These are phyloP conservation scores for Spicauda simplicius DNA, from an alignment of 2,888 invertebrate genomes.

Conservation along the genomic window DNA sequence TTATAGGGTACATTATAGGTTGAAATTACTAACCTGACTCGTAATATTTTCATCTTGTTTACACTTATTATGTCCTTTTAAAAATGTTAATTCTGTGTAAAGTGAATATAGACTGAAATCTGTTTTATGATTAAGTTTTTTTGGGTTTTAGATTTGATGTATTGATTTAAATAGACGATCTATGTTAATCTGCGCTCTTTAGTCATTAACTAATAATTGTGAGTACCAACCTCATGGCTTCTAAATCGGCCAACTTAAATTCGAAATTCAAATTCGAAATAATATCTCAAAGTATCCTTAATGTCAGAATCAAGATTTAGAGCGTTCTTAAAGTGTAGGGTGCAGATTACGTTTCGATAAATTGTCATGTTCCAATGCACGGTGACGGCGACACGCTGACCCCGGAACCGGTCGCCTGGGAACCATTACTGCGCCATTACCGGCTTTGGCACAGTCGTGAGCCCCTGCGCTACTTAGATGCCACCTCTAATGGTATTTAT, in stretches of 20 bases:
- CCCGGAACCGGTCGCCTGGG: conserved; percentile 54
- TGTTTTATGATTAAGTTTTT: too few species aligned
- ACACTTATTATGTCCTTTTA: too few species aligned
- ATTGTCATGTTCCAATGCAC: conserved; percentile 42
- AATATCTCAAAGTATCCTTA: not conserved
- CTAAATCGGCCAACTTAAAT: too few species aligned
- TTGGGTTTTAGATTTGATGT: too few species aligned
- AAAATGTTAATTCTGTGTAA: too few species aligned
- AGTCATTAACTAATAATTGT: not conserved
- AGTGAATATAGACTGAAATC: too few species aligned
- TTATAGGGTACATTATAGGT: too few species aligned
- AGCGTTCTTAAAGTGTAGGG: not conserved
- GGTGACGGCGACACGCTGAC: conserved; percentile 51
- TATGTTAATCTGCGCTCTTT: too few species aligned
- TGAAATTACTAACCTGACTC: too few species aligned
- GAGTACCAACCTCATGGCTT: too few species aligned
- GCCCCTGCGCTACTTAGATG: conserved; percentile 34
- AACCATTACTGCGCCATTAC: conserved; percentile 51
- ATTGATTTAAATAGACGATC: too few species aligned
- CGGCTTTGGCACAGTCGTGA: conserved; percentile 36
- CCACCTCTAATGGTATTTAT: conserved; percentile 18
- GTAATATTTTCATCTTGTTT: too few species aligned
- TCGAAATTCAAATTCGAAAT: not conserved
- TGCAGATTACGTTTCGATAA: conserved; percentile 13
- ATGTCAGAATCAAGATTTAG: not conserved